Base-by-base conservation (phyloP, 2,888 invertebrate genomes). In the Lasioglossum leucozonium region DNA sequence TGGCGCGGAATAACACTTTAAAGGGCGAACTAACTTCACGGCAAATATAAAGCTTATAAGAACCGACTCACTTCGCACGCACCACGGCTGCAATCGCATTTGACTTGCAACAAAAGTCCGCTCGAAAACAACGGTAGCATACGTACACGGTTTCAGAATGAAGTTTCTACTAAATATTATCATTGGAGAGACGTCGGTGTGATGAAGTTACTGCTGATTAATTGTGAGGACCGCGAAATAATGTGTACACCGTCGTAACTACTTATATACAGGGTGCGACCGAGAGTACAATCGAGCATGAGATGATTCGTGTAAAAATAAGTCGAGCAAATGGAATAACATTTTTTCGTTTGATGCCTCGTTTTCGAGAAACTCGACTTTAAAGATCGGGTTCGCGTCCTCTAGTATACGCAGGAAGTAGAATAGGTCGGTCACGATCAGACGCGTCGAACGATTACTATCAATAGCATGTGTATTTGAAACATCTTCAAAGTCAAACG, bases 11-110 rank as follows among this genome's bases (percentile, higher is more conserved):
- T 75, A 75, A 62, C 40, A 11, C 37, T 47, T 47, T 67, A 37
- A 76, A 76, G 47, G 65, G 34, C 47, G 16, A 37, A 76, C 67
- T 65, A 37, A 76, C 67, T 76, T 76, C 47, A 47, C 76, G 34
- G 76, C 18, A 76, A 67, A 76, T 65, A 76, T 67, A 67, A 76
- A 76, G 76, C 65, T 76, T 76, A 67, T 65, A 76, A 67, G 44
- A 47, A 44, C 34, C n/a, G 8, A 34, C 34, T 47, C 34, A 18
- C 37, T 47, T 37, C 6, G 76, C 44, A 37, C 44, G 34, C 47
- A 13, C 47, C 10, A 16, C n/a, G 37, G 47, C 37, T 51, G n/a
- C 37, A 37, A 76, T 58, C 73, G 55, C 55, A 73, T 73, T 73
- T 73, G 55, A 73, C 73, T 73, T 73, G 55, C 73, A 73, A 55